Evolutionary conservation across 1,140 invertebrate species (phyloP), one percentile per base, ranked within the genome.

Genomic region (Arion vulgaris): DNA sequence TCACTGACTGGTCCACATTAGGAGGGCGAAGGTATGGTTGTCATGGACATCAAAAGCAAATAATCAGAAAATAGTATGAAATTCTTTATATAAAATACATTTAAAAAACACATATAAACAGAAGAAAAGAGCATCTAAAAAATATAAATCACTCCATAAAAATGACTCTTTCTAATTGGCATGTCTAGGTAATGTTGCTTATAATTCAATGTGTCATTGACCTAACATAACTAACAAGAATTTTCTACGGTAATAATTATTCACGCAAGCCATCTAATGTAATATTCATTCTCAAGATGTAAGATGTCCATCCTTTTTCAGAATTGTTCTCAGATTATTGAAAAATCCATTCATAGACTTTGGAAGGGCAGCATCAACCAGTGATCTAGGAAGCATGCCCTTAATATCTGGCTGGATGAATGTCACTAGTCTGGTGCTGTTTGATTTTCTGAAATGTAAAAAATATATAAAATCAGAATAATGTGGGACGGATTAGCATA

Each of bases 371-470:
- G 85, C 80, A 51, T 89, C 88, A 0, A 87, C 86, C 17, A 89
- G 66, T 11, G 83, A 78, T 36, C 85, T 86, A 0, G 89, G 89
- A n/a, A 89, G 77, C 85, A 87, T 86, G 11, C 89, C 89, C 32
- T 85, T 84, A 26, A 90, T 88, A 49, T 89, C 88, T 17, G 89
- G 86, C 83, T 90, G 89, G 41, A 89, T 88, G 38, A 89, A 82
- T 36, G 79, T 90, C 38, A 88, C 84, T 73, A 90, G 53, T 45
- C 85, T 88, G 28, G 88, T 87, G 36, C 87, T 85, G 62, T 87
- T 85, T 36, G 88, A 86, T 34, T 88, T 85, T n/a, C 89, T 90
- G 83, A 41, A 80, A 38, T 23, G 34, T 38, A 39, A 78, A 39
- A 57, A 45, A 45, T 74, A 28, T 39, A 69, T n/a, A 15, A 69